Percentiles rank a stretch among this genome's conserved stretches.
These are phyloP conservation scores for Spongia lamella DNA, from an alignment of 37 sponge, comb jelly and placozoan species.

Conservation along the genomic window DNA sequence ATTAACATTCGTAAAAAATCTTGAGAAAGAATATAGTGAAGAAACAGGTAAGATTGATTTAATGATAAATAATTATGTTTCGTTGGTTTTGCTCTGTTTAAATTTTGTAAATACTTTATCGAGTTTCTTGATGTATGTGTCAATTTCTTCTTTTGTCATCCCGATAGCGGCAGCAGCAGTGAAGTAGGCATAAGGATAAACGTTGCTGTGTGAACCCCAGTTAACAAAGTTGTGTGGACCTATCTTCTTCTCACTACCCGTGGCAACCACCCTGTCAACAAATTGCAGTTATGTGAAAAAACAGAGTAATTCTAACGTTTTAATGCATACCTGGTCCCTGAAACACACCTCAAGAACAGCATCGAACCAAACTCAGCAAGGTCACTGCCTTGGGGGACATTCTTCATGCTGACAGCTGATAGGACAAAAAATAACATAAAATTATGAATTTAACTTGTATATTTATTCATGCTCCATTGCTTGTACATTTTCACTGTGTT, in stretches of 20 bases:
- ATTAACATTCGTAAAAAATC: too few species aligned
- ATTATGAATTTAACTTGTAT: too few species aligned
- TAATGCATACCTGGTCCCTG: conserved; percentile 82
- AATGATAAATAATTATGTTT: too few species aligned
- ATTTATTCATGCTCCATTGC: too few species aligned
- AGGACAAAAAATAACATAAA: background rate
- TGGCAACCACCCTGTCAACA: conserved; percentile 70
- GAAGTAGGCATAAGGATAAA: conserved; percentile 84
- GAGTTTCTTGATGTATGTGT: conserved; percentile 62
- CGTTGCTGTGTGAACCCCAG: conserved; percentile 87
- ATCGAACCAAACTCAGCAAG: conserved; percentile 88
- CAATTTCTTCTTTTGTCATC: conserved; percentile 81
- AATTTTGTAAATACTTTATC: conserved; percentile 79
- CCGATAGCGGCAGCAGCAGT: conserved; percentile 98
- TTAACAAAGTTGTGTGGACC: conserved; percentile 78
- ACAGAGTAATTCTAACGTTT: background rate
- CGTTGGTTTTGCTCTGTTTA: too few species aligned
- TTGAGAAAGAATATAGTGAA: too few species aligned
- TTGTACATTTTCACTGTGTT: too few species aligned
- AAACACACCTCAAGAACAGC: conserved; percentile 82
- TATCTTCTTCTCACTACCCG: conserved; percentile 68
- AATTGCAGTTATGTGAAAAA: background rate
- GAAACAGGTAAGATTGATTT: too few species aligned
- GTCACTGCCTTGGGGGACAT: conserved; percentile 5
- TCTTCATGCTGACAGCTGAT: conserved; percentile 51